These are phyloP conservation scores for Dioctria rufipes DNA, from an alignment of 2,888 invertebrate species.

Conservation along the genomic window DNA sequence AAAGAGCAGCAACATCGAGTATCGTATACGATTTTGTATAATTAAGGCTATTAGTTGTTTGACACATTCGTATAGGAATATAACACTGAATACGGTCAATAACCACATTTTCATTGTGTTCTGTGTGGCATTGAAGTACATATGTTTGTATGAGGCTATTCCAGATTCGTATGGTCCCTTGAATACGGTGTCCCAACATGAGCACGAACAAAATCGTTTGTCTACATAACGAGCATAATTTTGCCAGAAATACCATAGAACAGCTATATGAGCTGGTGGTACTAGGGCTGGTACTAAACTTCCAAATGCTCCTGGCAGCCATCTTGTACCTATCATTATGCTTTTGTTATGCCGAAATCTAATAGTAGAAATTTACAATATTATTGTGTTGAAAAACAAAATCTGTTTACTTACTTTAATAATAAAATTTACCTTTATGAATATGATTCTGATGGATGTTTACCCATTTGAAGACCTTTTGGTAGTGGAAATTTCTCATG, in stretches of 20 bases:
- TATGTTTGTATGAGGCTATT: constrained; percentile 79
- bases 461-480: too few species aligned
- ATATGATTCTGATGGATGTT: neutral
- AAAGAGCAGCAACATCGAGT: constrained; percentile 78
- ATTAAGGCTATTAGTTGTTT: constrained; percentile 74
- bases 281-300: constrained; percentile 73
- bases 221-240: constrained; percentile 79
- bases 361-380: constrained; percentile 4
- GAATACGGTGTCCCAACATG: constrained; percentile 85
- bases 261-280: constrained; percentile 77
- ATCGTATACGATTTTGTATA: constrained; percentile 73
- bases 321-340: constrained; percentile 68
- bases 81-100: constrained; percentile 74
- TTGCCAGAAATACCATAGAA: constrained; percentile 79
- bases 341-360: constrained; percentile 3
- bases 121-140: constrained; percentile 79
- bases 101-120: constrained; percentile 80
- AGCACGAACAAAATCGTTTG: constrained; percentile 78
- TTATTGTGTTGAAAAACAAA: neutral
- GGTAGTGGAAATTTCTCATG: neutral
- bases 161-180: constrained; percentile 82
- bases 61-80: constrained; percentile 76
- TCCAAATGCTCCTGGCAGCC: constrained; percentile 70
- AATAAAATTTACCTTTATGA: neutral
- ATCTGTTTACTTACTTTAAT: neutral